Evolutionary conservation across 2,113 vertebrate genomes (phyloP).

Genomic region (Anhinga rufa): DNA sequence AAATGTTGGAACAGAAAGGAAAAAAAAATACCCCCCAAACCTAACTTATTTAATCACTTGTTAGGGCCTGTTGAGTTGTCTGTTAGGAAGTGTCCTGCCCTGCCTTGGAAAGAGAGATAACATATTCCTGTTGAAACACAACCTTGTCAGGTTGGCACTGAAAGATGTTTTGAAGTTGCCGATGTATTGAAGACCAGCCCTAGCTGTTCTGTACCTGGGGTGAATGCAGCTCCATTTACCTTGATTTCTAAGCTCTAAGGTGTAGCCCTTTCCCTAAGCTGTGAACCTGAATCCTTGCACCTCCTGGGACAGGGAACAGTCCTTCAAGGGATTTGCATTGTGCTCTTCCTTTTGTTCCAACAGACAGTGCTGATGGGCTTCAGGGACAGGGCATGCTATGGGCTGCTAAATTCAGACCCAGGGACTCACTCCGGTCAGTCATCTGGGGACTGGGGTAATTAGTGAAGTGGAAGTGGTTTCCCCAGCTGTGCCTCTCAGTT

Average conservation of each 20-base stretch:
- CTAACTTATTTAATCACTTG: conserved; percentile 52
- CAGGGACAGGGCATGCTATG: not conserved
- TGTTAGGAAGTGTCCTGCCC: conserved; percentile 57
- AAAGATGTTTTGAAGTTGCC: conserved; percentile 34
- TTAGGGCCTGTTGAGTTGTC: conserved; percentile 33
- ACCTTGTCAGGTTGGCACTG: conserved; percentile 43
- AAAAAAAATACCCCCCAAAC: not conserved
- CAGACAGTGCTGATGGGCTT: not conserved
- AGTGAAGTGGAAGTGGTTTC: conserved; percentile 7
- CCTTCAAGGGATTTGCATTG: not conserved
- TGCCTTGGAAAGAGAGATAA: conserved; percentile 45
- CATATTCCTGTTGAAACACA: conserved; percentile 51
- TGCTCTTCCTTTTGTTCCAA: not conserved
- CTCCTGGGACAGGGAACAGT: not conserved
- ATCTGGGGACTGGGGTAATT: not conserved
- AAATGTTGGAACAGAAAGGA: conserved; percentile 12
- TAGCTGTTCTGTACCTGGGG: not conserved
- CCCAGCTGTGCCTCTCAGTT: not conserved
- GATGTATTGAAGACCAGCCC: not conserved
- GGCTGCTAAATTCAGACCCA: not conserved
- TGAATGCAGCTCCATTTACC: not conserved
- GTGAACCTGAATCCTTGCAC: not conserved
- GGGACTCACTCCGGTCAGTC: not conserved
- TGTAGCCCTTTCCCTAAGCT: not conserved
- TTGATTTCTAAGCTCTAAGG: not conserved